Evolutionary conservation across 2,888 invertebrate species (phyloP).

Genomic region (Epistrophe eligans): DNA sequence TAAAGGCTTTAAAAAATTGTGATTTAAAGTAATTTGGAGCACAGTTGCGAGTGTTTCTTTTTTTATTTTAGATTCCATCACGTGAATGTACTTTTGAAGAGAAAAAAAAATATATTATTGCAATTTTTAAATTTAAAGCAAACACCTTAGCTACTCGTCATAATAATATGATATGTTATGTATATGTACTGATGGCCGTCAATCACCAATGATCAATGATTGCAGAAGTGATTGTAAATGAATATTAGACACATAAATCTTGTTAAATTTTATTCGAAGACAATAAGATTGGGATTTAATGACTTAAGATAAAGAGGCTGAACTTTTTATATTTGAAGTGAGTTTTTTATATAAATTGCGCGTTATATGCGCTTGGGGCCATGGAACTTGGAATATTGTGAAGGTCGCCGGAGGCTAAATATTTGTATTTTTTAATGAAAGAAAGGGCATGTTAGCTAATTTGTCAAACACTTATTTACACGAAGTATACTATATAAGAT

Average conservation of each 20-base stretch:
- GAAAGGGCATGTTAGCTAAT: background rate
- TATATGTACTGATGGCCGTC: constrained; percentile 9
- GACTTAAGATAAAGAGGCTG: constrained; percentile 21
- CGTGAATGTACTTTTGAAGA: background rate
- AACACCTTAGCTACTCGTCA: too few species aligned
- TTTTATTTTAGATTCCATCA: constrained; percentile 1
- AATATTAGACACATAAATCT: constrained; percentile 8
- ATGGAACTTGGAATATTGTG: constrained; percentile 12
- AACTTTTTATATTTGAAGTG: background rate
- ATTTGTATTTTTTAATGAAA: background rate
- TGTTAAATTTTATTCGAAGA: constrained; percentile 28
- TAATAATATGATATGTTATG: background rate
- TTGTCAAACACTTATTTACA: background rate
- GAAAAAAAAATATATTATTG: background rate
- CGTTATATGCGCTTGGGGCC: constrained; percentile 8
- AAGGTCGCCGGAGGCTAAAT: background rate
- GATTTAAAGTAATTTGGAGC: background rate
- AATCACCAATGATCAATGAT: constrained; percentile 40
- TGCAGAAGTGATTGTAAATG: constrained; percentile 24
- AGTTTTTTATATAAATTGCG: background rate
- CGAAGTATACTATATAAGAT: background rate
- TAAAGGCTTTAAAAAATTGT: background rate
- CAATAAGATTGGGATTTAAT: constrained; percentile 32
- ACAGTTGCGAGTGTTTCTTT: background rate
- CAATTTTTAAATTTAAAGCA: constrained; percentile 8